Evolutionary conservation across 2,113 vertebrate genomes (phyloP), one percentile per base, ranked within the genome.

Genomic region (Delphinapterus leucas): DNA sequence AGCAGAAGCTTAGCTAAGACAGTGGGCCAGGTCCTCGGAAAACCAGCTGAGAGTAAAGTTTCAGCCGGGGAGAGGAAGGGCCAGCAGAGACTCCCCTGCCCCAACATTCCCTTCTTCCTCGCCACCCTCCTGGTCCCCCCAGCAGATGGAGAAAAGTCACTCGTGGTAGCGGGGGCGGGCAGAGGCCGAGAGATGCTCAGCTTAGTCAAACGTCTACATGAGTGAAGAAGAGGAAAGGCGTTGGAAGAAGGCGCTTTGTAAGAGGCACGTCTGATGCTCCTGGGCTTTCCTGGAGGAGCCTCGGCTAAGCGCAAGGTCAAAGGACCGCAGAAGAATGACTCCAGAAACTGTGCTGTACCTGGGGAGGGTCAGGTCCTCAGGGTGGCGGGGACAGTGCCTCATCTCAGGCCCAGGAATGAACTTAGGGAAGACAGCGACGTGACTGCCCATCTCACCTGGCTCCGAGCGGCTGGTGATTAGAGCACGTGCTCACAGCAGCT

Each of bases 381-480:
- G 41, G 26, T 23, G 77, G 49, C 10, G 1, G 17, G n/a, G 18
- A 4, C 3, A 12, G 6, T 1, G 38, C 26, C 14, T 28, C 10
- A 21, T 44, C 65, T 82, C 13, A 9, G 67, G 58, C 13, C 44
- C 41, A 33, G 26, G 49, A 33, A 31, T 1, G 2, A 36, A 9
- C 15, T 8, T 0, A 2, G 55, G 14, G 41, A 25, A 17, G 3
- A 21, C 3, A n/a, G 86, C 33, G 21, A 1, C 0, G 0, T 17
- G 38, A 5, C 55, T 2, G 0, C 41, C 41, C 10, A 0, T 6
- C 36, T n/a, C n/a, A 3, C 33, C 9, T 1, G 21, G 70, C 9
- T 74, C 44, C 41, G 67, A 38, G 67, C 0, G 0, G 33, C 23
- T 3, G 26, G 36, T 9, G 49, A 15, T 5, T 5, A 20, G 67